Evolutionary conservation across 2,113 vertebrate genomes (phyloP).

Genomic region (Nasalis larvatus): DNA sequence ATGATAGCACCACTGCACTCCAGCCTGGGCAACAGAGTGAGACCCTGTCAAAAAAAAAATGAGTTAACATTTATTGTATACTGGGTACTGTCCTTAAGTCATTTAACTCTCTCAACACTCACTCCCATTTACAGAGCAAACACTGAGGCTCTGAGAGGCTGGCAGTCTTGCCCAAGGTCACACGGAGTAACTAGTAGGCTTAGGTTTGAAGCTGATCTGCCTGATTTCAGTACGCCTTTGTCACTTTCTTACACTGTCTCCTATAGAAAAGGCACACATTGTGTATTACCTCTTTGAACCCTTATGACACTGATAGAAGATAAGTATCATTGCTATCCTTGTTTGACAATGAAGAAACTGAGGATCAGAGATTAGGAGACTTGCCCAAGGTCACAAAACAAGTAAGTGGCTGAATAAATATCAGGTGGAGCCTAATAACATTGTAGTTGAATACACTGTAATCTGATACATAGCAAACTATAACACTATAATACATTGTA

Average conservation of each 20-base stretch:
- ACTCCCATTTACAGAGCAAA: not conserved
- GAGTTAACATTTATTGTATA: not conserved
- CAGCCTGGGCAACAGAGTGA: too few species aligned
- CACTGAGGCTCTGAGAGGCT: not conserved
- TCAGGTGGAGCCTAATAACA: not conserved
- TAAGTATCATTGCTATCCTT: not conserved
- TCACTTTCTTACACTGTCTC: not conserved
- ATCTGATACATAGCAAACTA: not conserved
- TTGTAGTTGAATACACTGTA: not conserved
- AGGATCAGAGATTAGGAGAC: not conserved
- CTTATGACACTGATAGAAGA: not conserved
- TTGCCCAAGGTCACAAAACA: not conserved
- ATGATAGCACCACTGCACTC: too few species aligned
- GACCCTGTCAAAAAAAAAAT: too few species aligned
- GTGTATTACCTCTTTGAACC: not conserved
- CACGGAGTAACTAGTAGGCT: not conserved
- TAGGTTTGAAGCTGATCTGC: not conserved
- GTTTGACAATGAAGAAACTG: not conserved
- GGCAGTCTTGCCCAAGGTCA: not conserved
- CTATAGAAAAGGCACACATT: not conserved
- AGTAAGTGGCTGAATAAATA: not conserved
- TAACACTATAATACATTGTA: not conserved
- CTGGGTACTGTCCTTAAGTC: not conserved
- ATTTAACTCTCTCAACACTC: not conserved
- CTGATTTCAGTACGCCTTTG: not conserved